Conservation (phyloP, 1,140 invertebrate genomes). For the Acromyrmex echinatior region DNA sequence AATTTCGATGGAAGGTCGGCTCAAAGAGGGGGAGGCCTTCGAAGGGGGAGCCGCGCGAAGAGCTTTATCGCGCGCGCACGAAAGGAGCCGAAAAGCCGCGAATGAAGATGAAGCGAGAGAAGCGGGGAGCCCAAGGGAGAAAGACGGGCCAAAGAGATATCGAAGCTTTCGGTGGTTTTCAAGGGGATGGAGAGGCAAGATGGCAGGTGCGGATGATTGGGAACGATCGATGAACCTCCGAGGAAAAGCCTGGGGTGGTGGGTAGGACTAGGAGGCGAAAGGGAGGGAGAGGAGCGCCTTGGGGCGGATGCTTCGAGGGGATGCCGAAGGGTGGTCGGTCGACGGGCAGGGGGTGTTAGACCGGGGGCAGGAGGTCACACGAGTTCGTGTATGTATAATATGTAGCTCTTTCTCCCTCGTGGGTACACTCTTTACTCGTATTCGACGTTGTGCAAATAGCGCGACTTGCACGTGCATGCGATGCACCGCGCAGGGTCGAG, state of each 20-base stretch:
- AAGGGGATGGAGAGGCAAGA: slow-evolving; percentile 81
- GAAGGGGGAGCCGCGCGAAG: background rate
- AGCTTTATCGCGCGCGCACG: slow-evolving; percentile 43
- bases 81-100: slow-evolving; percentile 31
- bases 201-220: slow-evolving; percentile 83
- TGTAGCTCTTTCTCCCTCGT: slow-evolving; percentile 51
- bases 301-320: slow-evolving; percentile 77
- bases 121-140: background rate
- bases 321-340: slow-evolving; percentile 64
- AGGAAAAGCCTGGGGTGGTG: slow-evolving; percentile 80
- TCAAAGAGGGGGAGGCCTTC: background rate
- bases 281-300: slow-evolving; percentile 49
- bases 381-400: slow-evolving; percentile 50
- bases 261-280: slow-evolving; percentile 71
- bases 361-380: slow-evolving; percentile 82
- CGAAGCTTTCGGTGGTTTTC: slow-evolving; percentile 69
- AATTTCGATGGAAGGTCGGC: slow-evolving; percentile 49
- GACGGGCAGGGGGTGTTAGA: slow-evolving; percentile 64
- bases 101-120: slow-evolving; percentile 44
- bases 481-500: background rate
- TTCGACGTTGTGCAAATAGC: slow-evolving; percentile 51
- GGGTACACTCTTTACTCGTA: slow-evolving; percentile 30
- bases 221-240: slow-evolving; percentile 85
- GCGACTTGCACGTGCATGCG: slow-evolving; percentile 37
- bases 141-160: slow-evolving; percentile 45